Base-by-base conservation (phyloP, 2,113 vertebrate genomes). In the Anolis sagrei region DNA sequence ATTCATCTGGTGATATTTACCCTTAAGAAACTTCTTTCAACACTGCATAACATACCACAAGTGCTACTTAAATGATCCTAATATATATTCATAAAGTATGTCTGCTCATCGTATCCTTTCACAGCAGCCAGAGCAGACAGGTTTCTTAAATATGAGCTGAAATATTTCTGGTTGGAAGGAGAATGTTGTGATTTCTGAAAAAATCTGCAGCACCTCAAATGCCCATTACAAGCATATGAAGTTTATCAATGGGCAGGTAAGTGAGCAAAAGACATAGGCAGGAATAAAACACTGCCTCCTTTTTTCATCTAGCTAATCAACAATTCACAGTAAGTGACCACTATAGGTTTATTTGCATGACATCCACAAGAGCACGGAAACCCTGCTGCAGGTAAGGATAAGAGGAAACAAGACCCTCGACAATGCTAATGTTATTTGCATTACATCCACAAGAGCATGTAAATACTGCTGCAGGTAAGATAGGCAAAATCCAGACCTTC, bases 181-280 rank as follows among this genome's bases (percentile, higher is more conserved):
- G 39, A 68, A 44, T 5, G 7, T 49, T 84, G 27, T 29, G 58
- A 79, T 27, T 2, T 74, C 21, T 82, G 2, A 23, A 34, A 39
- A 2, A 21, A 83, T 81, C 68, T 54, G 62, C 85, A 62, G 74
- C 1, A n/a, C 80, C 73, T 34, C 23, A 21, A 76, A 86, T 89
- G 64, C 83, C 32, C 83, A 78, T 66, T 34, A 2, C 36, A 88
- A 49, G 13, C 1, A 32, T 82, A 77, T 90, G 54, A 92, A 93
- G 78, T 93, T 93, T 81, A 44, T 92, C 81, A 79, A 49, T 0
- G 18, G 73, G 49, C 5, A 13, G 13, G 39, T 0, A 58, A 70
- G 70, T 1, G 5, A 78, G 8, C 58, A 76, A 70, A 80, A 82
- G 64, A 44, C 14, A 74, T 74, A 29, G 21, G 64, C 13, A 80